Base-by-base conservation (phyloP, 2,888 invertebrate genomes). In the Dendrolimus pini region DNA sequence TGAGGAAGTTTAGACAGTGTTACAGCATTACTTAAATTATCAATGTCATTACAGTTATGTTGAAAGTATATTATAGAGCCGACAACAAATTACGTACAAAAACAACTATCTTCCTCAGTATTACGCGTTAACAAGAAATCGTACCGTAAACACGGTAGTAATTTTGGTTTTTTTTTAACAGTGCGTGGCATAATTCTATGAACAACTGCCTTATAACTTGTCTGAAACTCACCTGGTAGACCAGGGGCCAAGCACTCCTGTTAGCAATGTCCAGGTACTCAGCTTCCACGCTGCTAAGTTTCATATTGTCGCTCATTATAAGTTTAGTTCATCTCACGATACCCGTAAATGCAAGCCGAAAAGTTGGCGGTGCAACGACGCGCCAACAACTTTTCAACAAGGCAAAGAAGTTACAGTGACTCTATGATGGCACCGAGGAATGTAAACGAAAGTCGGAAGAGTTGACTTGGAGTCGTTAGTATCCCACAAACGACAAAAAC, bases 251-350 rank as follows among this genome's bases (percentile, higher is more conserved):
- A 65, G 93, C 94, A 78, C 93, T 93, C 74, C 92, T 93, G 67
- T 92, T 91, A 73, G 93, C 93, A 71, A 96, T 93, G 77, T 94
- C 93, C 72, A 91, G 86, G 86, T 94, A 96, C 86, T 96, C 95
- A 57, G 93, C 92, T 87, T 95, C 95, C 65, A 96, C 71, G 10
- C 8, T 52, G 41, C 12, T 47, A 10, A 10, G 9, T 9, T 41
- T 62, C 76, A 75, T 78, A 61, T 74, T 78, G 59, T 68, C 70
- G 65, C 71, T 72, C 73, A 77, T 73, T 65, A 61, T 63, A 61
- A 63, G 65, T 67, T 67, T 74, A 74, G 72, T 69, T 65, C 78
- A 78, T 80, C 71, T 73, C 75, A 71, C 67, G 69, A 9, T 54
- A 41, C 41, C 54, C 12, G 13, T 9, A 58, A 30, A 47, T 54